These are phyloP conservation scores for Athene cunicularia DNA, from an alignment of 2,113 vertebrate genomes.

Conservation along the genomic window DNA sequence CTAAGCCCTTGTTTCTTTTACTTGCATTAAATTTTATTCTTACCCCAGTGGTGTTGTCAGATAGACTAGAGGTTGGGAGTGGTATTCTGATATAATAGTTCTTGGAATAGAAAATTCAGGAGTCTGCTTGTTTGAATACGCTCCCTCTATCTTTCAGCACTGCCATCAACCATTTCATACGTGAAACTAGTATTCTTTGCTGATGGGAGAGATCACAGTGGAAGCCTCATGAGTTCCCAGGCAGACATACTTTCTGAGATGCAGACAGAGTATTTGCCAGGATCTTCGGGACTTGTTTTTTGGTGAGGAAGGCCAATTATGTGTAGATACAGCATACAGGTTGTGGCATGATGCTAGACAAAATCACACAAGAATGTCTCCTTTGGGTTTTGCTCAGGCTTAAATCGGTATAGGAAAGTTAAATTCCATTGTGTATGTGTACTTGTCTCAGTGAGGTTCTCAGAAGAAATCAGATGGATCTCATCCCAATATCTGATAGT, in stretches of 20 bases:
- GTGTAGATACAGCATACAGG: not conserved
- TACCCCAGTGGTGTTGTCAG: not conserved
- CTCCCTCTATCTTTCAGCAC: conserved; percentile 57
- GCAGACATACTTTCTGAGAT: not conserved
- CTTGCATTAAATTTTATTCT: not conserved
- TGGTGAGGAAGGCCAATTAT: not conserved
- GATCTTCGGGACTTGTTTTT: not conserved
- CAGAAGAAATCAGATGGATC: not conserved
- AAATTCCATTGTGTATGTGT: not conserved
- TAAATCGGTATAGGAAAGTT: not conserved
- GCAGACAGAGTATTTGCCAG: not conserved
- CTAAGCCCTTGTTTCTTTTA: not conserved
- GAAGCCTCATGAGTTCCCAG: not conserved
- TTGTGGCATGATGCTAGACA: not conserved
- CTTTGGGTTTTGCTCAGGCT: not conserved
- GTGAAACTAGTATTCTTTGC: not conserved
- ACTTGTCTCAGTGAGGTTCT: not conserved
- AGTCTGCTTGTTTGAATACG: conserved; percentile 27
- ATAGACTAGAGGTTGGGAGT: not conserved
- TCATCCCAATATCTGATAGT: not conserved
- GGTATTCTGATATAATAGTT: not conserved
- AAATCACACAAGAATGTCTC: not conserved
- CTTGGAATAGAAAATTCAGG: not conserved
- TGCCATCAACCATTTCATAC: not conserved
- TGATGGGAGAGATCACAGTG: conserved; percentile 4